Conservation (phyloP, 2,888 invertebrate species). For the Eristalis intricaria region DNA sequence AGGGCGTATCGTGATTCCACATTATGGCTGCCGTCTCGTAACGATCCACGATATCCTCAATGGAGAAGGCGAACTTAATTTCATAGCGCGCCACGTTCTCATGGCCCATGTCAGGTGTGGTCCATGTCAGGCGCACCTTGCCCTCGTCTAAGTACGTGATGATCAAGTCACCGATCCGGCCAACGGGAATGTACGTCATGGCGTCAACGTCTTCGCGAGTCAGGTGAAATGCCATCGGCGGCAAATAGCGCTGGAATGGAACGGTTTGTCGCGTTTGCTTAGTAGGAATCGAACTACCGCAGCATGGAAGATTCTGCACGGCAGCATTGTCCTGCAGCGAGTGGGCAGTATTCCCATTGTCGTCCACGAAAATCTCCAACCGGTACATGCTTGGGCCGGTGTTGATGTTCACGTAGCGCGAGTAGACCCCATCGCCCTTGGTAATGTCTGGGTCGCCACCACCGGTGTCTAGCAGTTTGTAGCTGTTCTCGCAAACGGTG, state of each 20-base stretch:
- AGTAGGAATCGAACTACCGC: constrained; percentile 82
- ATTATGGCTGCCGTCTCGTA: constrained; percentile 81
- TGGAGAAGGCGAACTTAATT: constrained; percentile 81
- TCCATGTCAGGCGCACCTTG: constrained; percentile 83
- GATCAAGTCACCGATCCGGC: constrained; percentile 83
- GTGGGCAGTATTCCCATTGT: constrained; percentile 83
- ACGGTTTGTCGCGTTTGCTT: constrained; percentile 81
- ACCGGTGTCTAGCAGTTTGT: constrained; percentile 84
- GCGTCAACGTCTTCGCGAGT: constrained; percentile 78
- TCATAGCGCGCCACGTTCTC: constrained; percentile 82
- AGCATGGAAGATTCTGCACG: constrained; percentile 79
- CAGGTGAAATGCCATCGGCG: constrained; percentile 82
- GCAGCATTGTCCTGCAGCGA: constrained; percentile 43
- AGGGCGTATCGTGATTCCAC: constrained; percentile 82
- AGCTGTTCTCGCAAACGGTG: constrained; percentile 78
- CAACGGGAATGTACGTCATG: constrained; percentile 66
- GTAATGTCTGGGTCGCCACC: constrained; percentile 86
- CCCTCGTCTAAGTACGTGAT: constrained; percentile 82
- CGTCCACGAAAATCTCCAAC: constrained; percentile 82
- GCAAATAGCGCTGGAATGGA: constrained; percentile 82
- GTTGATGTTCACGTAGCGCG: constrained; percentile 84
- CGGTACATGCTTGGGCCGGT: constrained; percentile 82
- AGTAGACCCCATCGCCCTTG: constrained; percentile 86
- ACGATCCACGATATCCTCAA: constrained; percentile 81
- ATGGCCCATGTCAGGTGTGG: constrained; percentile 84